Percentiles rank a stretch among this genome's conserved stretches.
Evolutionary conservation across 2,113 vertebrate species (phyloP).

Genomic region (Tautogolabrus adspersus): DNA sequence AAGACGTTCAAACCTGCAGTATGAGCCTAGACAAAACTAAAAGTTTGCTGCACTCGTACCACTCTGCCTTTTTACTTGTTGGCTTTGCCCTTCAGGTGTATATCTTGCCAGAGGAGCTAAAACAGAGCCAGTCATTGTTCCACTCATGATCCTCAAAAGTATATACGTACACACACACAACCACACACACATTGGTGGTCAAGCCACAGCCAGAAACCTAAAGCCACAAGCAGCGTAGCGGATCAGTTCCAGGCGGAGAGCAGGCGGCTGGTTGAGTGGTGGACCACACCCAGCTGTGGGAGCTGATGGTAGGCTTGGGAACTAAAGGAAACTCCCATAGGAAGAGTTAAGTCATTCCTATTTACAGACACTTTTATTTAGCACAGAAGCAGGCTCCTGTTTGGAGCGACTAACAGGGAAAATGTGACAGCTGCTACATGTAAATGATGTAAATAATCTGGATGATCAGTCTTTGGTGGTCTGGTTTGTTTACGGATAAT

Average conservation of each 20-base stretch:
- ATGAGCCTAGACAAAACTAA: neutral
- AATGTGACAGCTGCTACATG: conserved; percentile 17
- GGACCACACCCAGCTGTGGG: conserved; percentile 67
- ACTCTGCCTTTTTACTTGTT: conserved; percentile 12
- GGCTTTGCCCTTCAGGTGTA: conserved; percentile 44
- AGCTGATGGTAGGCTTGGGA: conserved; percentile 39
- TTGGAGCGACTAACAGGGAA: neutral
- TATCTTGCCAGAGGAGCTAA: conserved; percentile 45
- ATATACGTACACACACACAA: conserved; percentile 1
- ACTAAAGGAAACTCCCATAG: conserved; percentile 64
- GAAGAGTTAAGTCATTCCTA: conserved; percentile 68
- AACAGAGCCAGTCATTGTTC: conserved; percentile 63
- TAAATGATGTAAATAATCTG: neutral
- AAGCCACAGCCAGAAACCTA: conserved; percentile 21
- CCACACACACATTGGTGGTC: conserved; percentile 14
- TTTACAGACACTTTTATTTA: conserved; percentile 34
- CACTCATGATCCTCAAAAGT: neutral
- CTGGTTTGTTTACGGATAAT: conserved; percentile 23
- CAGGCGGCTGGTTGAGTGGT: conserved; percentile 28
- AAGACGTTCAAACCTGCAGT: neutral
- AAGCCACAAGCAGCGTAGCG: conserved; percentile 44
- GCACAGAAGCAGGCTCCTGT: conserved; percentile 23
- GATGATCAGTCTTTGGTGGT: conserved; percentile 25
- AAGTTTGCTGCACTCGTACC: conserved; percentile 26
- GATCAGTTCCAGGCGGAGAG: conserved; percentile 25